Evolutionary conservation across 1,140 invertebrate species (phyloP), one percentile per base, ranked within the genome.

Genomic region (Euglossa dilemma): DNA sequence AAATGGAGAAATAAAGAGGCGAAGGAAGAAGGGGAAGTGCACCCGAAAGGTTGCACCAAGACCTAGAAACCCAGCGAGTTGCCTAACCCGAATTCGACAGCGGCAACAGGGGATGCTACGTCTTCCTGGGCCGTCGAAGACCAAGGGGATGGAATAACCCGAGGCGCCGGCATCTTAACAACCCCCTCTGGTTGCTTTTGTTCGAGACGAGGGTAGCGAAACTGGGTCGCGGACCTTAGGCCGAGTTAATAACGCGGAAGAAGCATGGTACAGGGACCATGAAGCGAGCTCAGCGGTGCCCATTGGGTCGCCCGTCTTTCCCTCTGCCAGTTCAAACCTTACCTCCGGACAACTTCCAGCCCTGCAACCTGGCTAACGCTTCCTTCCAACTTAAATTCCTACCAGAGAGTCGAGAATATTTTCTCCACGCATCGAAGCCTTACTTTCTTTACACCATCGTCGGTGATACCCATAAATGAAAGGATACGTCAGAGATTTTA

Each of bases 201-300:
- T 89, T 86, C 52, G 25, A 85, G 72, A 52, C 73, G 69, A 84
- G 47, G 20, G 52, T 57, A 14, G 45, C 28, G 86, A 87, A 91
- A 91, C 73, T 89, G 61, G 88, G 89, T 90, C 88, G 89, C 54
- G 80, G 61, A 86, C 80, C 76, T 87, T 87, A 75, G 89, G 73
- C 80, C 52, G 86, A 76, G 83, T 85, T 88, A 88, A 90, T 85
- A 88, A 85, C 70, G 81, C 43, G 67, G 77, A 89, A 77, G 80
- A 80, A 74, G 66, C 50, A 56, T 54, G 28, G 28, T 20, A 50
- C 18, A 50, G 12, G 54, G 28, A 52, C n/a, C 16, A 25, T 16
- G 45, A 28, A 9, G 64, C 20, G 36, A 4, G 50, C 25, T 36
- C 20, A 20, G 12, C 4, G 20, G 25, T 12, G 59, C 56, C 45